Evolutionary conservation across 2,888 invertebrate genomes (phyloP), one percentile per base, ranked within the genome.

Genomic region (Nephrocerus scutellatus): DNA sequence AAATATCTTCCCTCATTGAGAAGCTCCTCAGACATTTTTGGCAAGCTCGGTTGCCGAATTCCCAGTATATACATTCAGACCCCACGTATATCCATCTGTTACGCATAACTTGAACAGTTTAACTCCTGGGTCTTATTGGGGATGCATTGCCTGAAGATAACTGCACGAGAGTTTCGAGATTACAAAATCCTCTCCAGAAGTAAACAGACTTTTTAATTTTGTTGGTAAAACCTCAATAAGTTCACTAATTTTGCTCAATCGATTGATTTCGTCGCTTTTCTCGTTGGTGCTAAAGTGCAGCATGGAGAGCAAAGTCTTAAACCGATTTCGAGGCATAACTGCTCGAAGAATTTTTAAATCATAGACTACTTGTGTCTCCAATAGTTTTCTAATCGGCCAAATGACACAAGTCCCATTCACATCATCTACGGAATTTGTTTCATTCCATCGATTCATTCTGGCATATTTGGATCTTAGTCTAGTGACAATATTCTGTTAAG

Each of bases 401-500:
- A 32, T 22, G 44, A 39, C 30, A 50, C 41, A 32, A 47, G 35
- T 38, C 43, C 39, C 41, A 48, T 50, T 30, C 43, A 47, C 26
- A 53, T 37, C 25, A 52, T 37, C 35, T 47, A 34, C 39, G 48
- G 42, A 13, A 50, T 13, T 41, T 48, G 44, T 35, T 44, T 48
- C 44, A 20, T 50, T 31, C n/a, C n/a, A n/a, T n/a, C n/a, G n/a
- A n/a, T n/a, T n/a, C n/a, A n/a, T n/a, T n/a, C n/a, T n/a, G n/a
- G 51, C 53, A 46, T 52, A 47, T 43, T 26, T 39, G 13, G 48
- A 42, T 38, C 39, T 50, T 22, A n/a, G n/a, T n/a, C n/a, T n/a
- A n/a, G n/a, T n/a, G n/a, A n/a, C n/a, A n/a, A n/a, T n/a, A n/a
- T n/a, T n/a, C n/a, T n/a, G n/a, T n/a, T n/a, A n/a, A n/a, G n/a